These are phyloP conservation scores for Rhyzopertha dominica DNA, from an alignment of 1,140 invertebrate species.

Conservation along the genomic window DNA sequence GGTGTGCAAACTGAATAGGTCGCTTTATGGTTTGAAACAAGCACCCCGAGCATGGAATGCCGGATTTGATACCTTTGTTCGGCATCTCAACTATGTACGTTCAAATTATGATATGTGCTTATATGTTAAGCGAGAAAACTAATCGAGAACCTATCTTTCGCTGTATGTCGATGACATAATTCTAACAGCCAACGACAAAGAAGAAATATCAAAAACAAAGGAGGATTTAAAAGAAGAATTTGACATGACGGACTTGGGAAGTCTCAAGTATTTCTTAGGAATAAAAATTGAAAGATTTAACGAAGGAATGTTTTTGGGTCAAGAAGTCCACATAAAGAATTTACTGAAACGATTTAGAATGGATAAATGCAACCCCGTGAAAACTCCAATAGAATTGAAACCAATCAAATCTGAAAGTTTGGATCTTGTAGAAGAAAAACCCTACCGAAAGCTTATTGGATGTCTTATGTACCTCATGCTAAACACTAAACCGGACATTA, in stretches of 20 bases:
- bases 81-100: conserved; percentile 21
- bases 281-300: conserved; percentile 17
- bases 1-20: conserved; percentile 11
- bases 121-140: conserved; percentile 27
- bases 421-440: background rate
- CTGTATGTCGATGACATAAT: conserved; percentile 23
- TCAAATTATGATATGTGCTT: conserved; percentile 35
- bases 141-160: conserved; percentile 14
- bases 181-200: conserved; percentile 7
- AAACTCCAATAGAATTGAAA: background rate
- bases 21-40: conserved; percentile 31
- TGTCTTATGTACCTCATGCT: conserved; percentile 40
- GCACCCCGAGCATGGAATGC: conserved; percentile 36
- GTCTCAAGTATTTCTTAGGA: conserved; percentile 17
- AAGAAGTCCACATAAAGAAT: background rate
- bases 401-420: background rate
- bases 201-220: conserved; percentile 5
- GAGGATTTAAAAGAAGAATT: conserved; percentile 17
- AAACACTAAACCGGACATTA: conserved; percentile 42
- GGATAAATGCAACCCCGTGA: background rate
- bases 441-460: conserved; percentile 39
- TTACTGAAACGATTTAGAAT: background rate
- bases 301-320: conserved; percentile 15
- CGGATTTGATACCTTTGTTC: conserved; percentile 32
- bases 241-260: conserved; percentile 19